Conservation (phyloP, 2,113 vertebrate species). For the Corynorhinus townsendii region DNA sequence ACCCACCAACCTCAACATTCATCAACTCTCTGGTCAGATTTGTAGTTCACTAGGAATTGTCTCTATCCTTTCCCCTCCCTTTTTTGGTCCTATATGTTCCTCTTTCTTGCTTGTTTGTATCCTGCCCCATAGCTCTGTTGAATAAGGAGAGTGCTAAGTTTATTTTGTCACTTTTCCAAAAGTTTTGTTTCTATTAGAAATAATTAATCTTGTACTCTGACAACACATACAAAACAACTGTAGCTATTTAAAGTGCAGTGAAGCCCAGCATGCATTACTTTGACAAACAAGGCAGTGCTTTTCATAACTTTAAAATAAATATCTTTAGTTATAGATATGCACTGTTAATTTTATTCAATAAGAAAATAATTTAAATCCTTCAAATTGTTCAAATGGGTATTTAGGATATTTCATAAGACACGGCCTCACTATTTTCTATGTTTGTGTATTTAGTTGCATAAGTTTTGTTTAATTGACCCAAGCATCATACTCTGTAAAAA, state of each 20-base stretch:
- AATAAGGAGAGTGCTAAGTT: background rate
- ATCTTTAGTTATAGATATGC: background rate
- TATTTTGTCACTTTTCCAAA: background rate
- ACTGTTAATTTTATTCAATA: background rate
- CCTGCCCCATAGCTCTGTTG: background rate
- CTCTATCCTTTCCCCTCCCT: background rate
- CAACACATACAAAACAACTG: background rate
- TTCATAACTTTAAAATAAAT: background rate
- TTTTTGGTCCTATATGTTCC: background rate
- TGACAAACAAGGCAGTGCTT: background rate
- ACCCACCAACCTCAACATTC: background rate
- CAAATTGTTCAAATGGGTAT: background rate
- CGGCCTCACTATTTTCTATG: background rate
- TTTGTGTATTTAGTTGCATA: background rate
- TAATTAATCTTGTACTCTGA: background rate
- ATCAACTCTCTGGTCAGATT: background rate
- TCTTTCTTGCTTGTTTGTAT: background rate
- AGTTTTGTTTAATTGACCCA: background rate
- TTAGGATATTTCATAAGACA: background rate
- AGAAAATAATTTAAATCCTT: conserved; percentile 17
- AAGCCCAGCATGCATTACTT: background rate
- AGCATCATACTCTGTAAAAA: background rate
- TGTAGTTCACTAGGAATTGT: background rate
- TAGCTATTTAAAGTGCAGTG: background rate
- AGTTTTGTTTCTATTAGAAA: background rate